Evolutionary conservation across 2,888 invertebrate species (phyloP), one percentile per base, ranked within the genome.

Genomic region (Malthinus seriepunctatus): DNA sequence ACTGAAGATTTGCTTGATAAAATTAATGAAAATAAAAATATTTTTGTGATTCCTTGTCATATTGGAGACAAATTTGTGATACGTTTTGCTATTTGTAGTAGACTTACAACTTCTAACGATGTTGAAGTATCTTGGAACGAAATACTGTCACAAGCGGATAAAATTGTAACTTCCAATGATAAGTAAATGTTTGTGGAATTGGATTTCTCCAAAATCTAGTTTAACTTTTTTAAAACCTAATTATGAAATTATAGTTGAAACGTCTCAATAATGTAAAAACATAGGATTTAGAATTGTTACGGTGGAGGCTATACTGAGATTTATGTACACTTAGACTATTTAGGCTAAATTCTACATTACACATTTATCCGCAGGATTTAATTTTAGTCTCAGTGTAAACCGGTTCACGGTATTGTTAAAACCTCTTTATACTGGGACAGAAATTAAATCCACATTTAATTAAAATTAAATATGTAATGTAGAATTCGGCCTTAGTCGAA

Each of bases 31-130:
- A 87, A 92, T 51, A 95, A 95, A 3, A 88, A 91, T 67, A 94
- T 98, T 64, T 95, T 97, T 75, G 82, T 97, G 72, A 95, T 96
- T 12, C 96, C 97, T 0, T 90, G 95, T 0, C 91, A 91, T 78
- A 89, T 95, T 56, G 85, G 87, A 45, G 93, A 89, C 61, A 83
- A 82, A 0, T 97, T 90, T 77, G 95, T 96, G 80, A 80, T 97
- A 48, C 85, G 97, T 56, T 84, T 97, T 77, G 95, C 94, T 0
- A 84, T 97, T 61, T 97, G 97, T 75, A 93, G 95, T 0, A 86
- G 93, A 56, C 89, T 85, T 71, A 89, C 91, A 2, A 89, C 90
- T 72, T 84, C 88, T 14, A 84, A 85, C 54, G 96, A 97, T 71
- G 90, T 97, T 68, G 84, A 88, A 35, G 83, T 86, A 67, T 91